Evolutionary conservation across 2,888 invertebrate genomes (phyloP).

Genomic region (Neuroscelio doddi): DNA sequence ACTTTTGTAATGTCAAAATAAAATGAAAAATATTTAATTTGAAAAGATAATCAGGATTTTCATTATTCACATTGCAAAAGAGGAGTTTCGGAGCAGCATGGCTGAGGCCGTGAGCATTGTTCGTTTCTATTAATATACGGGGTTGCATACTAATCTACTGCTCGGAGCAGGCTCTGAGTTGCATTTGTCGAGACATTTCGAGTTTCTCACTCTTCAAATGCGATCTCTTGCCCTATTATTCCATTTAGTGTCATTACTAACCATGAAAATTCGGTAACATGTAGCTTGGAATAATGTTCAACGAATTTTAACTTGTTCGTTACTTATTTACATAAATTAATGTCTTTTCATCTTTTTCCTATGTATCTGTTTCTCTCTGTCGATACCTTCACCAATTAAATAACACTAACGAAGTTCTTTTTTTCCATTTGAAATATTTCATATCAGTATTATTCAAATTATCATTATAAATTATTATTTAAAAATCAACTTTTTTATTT

Average conservation of each 20-base stretch:
- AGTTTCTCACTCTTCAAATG: slow-evolving; percentile 55
- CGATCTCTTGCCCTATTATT: slow-evolving; percentile 62
- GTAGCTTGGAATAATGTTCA: slow-evolving; percentile 3
- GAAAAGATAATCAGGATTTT: slow-evolving; percentile 25
- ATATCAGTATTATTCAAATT: too few relatives aligned
- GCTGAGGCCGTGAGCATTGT: slow-evolving; percentile 67
- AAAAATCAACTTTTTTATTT: too few relatives aligned
- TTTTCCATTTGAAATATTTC: too few relatives aligned
- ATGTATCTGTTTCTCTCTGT: too few relatives aligned
- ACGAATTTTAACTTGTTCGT: not conserved
- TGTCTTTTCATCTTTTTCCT: too few relatives aligned
- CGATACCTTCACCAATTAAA: too few relatives aligned
- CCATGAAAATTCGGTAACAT: slow-evolving; percentile 13
- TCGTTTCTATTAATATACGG: slow-evolving; percentile 68
- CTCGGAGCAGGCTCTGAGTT: slow-evolving; percentile 50
- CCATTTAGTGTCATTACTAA: slow-evolving; percentile 54
- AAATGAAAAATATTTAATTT: slow-evolving; percentile 40
- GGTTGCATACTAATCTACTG: slow-evolving; percentile 68
- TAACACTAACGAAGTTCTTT: too few relatives aligned
- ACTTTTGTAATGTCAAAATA: slow-evolving; percentile 7
- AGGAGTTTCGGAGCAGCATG: slow-evolving; percentile 51
- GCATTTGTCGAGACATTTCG: slow-evolving; percentile 60
- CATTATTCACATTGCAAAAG: slow-evolving; percentile 21
- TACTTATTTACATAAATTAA: too few relatives aligned
- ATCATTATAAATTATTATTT: too few relatives aligned